Conservation (phyloP, 2,797 vertebrate species). For the Pseudomugil tenellus region DNA sequence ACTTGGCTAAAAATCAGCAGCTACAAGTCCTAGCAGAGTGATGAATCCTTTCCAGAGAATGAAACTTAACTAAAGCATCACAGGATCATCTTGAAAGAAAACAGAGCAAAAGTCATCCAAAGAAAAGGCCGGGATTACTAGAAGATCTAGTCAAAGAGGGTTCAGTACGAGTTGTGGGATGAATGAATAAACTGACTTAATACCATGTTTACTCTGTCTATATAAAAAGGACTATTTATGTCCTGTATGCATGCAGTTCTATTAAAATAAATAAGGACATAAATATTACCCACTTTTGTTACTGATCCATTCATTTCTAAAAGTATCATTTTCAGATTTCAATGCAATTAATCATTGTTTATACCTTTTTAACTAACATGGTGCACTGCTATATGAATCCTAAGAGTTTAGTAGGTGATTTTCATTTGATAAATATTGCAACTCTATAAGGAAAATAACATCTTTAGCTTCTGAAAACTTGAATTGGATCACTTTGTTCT, state of each 20-base stretch:
- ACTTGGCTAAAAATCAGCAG: neutral
- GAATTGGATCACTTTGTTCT: neutral
- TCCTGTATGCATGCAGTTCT: neutral
- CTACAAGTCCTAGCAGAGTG: neutral
- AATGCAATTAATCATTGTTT: constrained; percentile 1
- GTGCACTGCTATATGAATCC: constrained; percentile 22
- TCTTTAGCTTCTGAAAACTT: constrained; percentile 24
- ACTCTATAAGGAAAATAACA: constrained; percentile 70
- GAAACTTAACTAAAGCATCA: neutral
- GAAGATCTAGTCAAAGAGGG: too few species aligned
- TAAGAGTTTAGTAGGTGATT: constrained; percentile 16
- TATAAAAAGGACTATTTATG: neutral
- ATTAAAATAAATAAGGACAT: neutral
- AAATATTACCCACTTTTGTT: too few species aligned
- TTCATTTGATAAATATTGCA: constrained; percentile 32
- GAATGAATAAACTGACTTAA: neutral
- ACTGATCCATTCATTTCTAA: too few species aligned
- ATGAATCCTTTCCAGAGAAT: neutral
- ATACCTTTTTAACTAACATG: constrained; percentile 24
- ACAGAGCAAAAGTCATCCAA: neutral
- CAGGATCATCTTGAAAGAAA: neutral
- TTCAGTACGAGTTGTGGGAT: neutral
- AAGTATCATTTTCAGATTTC: neutral
- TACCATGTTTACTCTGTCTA: neutral
- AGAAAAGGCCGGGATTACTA: too few species aligned